phyloP scores from a whole-genome alignment of 1,140 invertebrate species.

The Zaprionus lachaisei region DNA sequence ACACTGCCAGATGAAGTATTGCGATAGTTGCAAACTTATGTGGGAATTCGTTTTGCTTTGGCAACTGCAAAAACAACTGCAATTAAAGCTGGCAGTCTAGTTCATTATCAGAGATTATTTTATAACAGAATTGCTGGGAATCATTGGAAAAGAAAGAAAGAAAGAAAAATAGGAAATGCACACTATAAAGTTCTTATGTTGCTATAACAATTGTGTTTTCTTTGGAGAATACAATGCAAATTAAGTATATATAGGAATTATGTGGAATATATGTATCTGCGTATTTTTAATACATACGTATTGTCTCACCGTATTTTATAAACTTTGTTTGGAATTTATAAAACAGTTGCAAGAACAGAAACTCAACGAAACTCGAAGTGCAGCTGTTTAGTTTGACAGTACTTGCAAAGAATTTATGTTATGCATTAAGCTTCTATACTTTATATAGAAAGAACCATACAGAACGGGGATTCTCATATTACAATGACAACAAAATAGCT shows the following conservation, averaged over 20 bases:
- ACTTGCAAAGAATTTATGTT: not conserved
- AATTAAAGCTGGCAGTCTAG: not conserved
- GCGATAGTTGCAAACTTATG: constrained; percentile 20
- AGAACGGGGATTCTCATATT: not conserved
- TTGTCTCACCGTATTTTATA: too few relatives aligned
- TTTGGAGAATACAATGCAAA: too few relatives aligned
- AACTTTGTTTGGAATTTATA: not conserved
- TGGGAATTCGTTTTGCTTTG: constrained; percentile 2
- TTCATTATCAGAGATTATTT: not conserved
- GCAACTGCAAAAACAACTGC: not conserved
- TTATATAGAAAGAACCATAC: not conserved
- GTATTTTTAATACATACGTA: too few relatives aligned
- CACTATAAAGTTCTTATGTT: too few relatives aligned
- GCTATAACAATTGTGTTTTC: too few relatives aligned
- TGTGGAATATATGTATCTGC: too few relatives aligned
- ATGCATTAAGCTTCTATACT: not conserved
- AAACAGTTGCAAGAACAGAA: not conserved
- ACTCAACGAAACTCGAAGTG: not conserved
- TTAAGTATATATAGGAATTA: too few relatives aligned
- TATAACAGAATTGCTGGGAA: not conserved
- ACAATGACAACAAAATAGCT: not conserved
- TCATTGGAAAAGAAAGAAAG: too few relatives aligned
- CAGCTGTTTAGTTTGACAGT: not conserved
- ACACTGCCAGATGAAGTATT: constrained; percentile 5
- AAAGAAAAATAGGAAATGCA: too few relatives aligned